A percentile compares a stretch with the other conserved stretches of the same genome.
These are phyloP conservation scores for Phylloscopus whistleri DNA, from an alignment of 2,113 vertebrate genomes.

Conservation along the genomic window DNA sequence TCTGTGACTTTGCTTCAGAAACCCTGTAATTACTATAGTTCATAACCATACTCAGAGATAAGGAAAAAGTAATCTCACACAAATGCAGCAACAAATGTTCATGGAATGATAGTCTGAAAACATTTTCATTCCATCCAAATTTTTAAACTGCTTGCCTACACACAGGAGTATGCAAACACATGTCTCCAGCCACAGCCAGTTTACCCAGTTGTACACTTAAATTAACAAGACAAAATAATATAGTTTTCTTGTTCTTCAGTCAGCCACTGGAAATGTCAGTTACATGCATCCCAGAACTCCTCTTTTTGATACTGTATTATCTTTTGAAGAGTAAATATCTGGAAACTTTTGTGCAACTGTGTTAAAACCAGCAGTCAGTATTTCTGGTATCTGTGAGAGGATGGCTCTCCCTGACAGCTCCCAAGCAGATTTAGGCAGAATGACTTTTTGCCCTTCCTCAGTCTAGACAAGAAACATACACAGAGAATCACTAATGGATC, in stretches of 20 bases:
- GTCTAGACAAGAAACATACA: constrained; percentile 62
- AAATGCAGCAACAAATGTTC: constrained; percentile 42
- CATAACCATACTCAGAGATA: background rate
- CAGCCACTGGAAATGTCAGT: constrained; percentile 60
- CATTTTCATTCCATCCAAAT: background rate
- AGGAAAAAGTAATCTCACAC: background rate
- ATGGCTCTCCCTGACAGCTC: constrained; percentile 53
- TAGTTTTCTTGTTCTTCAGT: constrained; percentile 63
- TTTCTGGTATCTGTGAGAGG: constrained; percentile 55
- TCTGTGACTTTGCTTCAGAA: background rate
- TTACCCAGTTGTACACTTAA: background rate
- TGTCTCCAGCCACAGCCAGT: background rate
- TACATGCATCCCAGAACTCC: constrained; percentile 68
- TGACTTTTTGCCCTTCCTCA: constrained; percentile 67
- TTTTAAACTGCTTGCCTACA: background rate
- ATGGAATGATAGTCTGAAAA: constrained; percentile 8
- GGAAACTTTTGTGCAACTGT: constrained; percentile 63
- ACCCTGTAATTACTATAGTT: background rate
- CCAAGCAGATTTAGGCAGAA: background rate
- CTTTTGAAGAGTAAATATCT: constrained; percentile 53
- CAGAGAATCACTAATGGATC: constrained; percentile 1
- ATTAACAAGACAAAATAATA: background rate
- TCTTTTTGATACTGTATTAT: constrained; percentile 54
- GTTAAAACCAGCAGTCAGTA: constrained; percentile 38
- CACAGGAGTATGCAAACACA: background rate